phyloP scores from a whole-genome alignment of 2,888 invertebrate species.

The Polyommatus icarus region DNA sequence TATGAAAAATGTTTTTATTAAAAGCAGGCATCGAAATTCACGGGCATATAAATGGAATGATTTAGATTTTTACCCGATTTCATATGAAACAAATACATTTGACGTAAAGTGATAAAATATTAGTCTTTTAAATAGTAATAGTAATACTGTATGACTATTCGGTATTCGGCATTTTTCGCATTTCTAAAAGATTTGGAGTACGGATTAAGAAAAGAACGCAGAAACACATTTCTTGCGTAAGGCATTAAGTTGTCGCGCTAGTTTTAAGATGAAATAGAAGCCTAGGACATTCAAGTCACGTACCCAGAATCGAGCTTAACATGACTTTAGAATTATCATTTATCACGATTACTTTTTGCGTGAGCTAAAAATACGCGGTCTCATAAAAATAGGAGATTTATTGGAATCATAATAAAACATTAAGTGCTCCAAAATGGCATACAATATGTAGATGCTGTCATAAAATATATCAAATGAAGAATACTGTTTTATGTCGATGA shows the following conservation, averaged over 20 bases:
- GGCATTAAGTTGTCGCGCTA: background rate
- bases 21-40: background rate
- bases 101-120: background rate
- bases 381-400: background rate
- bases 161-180: no score
- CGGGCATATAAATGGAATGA: background rate
- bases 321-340: constrained; percentile 30
- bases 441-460: background rate
- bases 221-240: background rate
- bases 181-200: background rate
- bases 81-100: background rate
- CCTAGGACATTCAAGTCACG: constrained; percentile 22
- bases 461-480: background rate
- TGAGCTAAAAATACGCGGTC: constrained; percentile 3
- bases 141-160: no score
- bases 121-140: no score
- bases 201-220: background rate
- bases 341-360: constrained; percentile 26
- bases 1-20: background rate
- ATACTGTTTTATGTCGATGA: background rate
- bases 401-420: background rate
- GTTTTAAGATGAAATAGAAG: constrained; percentile 19
- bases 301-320: constrained; percentile 8
- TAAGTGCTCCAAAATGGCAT: background rate
- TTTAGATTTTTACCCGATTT: background rate